Evolutionary conservation across 2,888 invertebrate genomes (phyloP).

Genomic region (Orthosia cruda): DNA sequence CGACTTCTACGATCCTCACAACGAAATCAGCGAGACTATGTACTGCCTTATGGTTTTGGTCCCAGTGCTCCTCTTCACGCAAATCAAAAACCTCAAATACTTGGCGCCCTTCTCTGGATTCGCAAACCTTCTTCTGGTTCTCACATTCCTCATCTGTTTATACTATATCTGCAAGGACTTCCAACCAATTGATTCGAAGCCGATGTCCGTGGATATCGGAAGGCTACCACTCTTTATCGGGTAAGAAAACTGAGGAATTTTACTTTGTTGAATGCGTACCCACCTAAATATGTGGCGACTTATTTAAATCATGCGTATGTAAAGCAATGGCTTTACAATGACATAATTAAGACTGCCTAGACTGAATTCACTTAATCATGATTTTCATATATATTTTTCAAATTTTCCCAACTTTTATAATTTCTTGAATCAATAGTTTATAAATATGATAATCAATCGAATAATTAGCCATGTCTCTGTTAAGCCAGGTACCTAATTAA

Average conservation of each 20-base stretch:
- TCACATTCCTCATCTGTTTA: constrained; percentile 95
- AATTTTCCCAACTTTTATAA: background rate
- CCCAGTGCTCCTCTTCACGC: constrained; percentile 86
- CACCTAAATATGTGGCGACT: background rate
- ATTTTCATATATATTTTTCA: no score
- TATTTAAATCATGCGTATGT: no score
- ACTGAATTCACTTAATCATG: no score
- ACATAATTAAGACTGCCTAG: no score
- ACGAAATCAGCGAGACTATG: constrained; percentile 75
- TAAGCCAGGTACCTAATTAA: background rate
- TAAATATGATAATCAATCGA: background rate
- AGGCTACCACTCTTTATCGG: constrained; percentile 97
- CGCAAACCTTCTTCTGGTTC: constrained; percentile 96
- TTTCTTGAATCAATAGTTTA: background rate
- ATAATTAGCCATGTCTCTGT: background rate
- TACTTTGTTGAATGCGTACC: background rate
- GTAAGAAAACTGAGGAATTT: constrained; percentile 75
- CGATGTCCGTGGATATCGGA: constrained; percentile 91
- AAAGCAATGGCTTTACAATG: no score
- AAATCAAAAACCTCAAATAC: constrained; percentile 95
- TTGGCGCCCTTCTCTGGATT: constrained; percentile 97
- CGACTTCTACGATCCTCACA: constrained; percentile 72
- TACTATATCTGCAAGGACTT: constrained; percentile 94
- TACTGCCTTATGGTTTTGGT: constrained; percentile 86
- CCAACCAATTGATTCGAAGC: constrained; percentile 86